Evolutionary conservation across 1,140 invertebrate species (phyloP), one percentile per base, ranked within the genome.

Genomic region (Apis cerana): DNA sequence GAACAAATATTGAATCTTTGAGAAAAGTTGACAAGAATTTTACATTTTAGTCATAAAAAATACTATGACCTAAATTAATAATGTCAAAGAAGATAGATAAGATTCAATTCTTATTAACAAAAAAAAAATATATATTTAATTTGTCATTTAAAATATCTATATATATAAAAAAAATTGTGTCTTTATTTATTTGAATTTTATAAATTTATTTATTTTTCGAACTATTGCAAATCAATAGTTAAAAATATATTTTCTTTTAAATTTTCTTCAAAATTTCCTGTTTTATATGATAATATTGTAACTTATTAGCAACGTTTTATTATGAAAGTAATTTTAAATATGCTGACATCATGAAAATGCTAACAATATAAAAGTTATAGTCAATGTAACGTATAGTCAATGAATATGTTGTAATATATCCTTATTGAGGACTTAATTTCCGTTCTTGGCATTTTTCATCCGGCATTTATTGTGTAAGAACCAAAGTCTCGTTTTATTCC

Each of bases 291-390:
- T 27, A 69, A 69, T 4, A 33, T 23, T 69, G 43, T 19, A 33
- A 21, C 13, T 27, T 27, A 19, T 1, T 4, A 17, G 11, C 2
- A 64, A 15, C 9, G 33, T 13, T 78, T 59, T 27, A 27, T 59
- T 23, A 69, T 61, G 50, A 58, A 21, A 21, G 52, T 74, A 75
- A 75, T 80, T 58, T 50, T 4, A 19, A 59, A 81, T 75, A 8
- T 5, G 54, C 52, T 33, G 54, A 67, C 72, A 33, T 81, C 59
- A 56, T 33, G 27, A 48, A 33, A 23, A 50, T 11, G 33, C 17
- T 21, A 82, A 33, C 15, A 23, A 69, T 59, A 33, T 64, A 75
- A 19, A 23, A 50, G 12, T 58, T 65, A 10, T 17, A 54, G 2
- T 64, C 70, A 13, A 50, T 65, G 9, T 74, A 54, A 80, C 27